Evolutionary conservation across 2,113 vertebrate species (phyloP).

Genomic region (Cryptotis parvus): DNA sequence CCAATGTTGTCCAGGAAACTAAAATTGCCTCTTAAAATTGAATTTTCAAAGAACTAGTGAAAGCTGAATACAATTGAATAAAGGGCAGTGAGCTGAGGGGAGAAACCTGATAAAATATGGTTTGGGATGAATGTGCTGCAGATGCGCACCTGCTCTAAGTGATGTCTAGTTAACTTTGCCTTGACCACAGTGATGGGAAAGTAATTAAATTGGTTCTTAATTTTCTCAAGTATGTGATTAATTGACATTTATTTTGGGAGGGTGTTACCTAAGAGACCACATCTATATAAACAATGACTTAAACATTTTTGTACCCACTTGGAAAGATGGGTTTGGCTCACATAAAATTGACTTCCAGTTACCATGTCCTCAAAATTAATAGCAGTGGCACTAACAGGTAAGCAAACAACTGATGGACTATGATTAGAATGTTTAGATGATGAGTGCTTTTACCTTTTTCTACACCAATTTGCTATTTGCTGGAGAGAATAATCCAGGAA

Average conservation of each 20-base stretch:
- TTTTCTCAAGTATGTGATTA: background rate
- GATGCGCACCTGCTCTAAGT: conserved; percentile 66
- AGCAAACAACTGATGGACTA: background rate
- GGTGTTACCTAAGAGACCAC: background rate
- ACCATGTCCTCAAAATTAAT: background rate
- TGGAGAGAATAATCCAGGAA: too few relatives aligned
- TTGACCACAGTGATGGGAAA: background rate
- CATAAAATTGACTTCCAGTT: background rate
- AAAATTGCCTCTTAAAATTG: conserved; percentile 73
- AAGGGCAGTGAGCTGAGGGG: conserved; percentile 47
- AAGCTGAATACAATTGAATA: conserved; percentile 61
- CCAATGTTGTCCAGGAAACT: conserved; percentile 76
- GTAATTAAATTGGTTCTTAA: background rate
- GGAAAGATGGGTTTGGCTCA: background rate
- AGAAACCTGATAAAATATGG: conserved; percentile 20
- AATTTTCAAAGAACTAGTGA: conserved; percentile 63
- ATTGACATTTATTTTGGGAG: background rate
- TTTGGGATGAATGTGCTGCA: background rate
- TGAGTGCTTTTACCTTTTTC: too few relatives aligned
- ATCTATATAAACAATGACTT: background rate
- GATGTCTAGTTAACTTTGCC: background rate
- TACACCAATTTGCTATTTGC: too few relatives aligned
- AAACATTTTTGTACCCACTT: background rate
- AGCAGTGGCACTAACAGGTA: background rate
- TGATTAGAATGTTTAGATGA: background rate